phyloP scores from a whole-genome alignment of 2,113 vertebrate species.

The Lamprotornis superbus region DNA sequence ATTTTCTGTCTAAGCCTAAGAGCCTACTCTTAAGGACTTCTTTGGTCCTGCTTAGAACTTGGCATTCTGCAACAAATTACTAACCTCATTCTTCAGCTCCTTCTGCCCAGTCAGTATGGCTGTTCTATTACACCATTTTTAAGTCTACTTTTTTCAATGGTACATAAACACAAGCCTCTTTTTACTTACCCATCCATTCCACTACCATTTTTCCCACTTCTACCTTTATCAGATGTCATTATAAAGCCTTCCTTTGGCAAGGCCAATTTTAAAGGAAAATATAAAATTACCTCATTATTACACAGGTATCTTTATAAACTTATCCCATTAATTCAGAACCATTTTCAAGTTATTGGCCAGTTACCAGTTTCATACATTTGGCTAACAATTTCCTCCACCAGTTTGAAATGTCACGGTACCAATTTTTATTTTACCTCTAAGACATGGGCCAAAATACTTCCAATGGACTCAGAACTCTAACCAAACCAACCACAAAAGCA shows the following conservation, averaged over 20 bases:
- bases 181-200: not conserved
- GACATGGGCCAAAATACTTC: not conserved
- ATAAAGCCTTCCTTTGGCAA: not conserved
- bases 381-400: not conserved
- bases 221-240: not conserved
- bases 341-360: not conserved
- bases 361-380: not conserved
- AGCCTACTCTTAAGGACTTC: not conserved
- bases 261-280: not conserved
- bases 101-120: not conserved
- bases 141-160: not conserved
- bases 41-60: not conserved
- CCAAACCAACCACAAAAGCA: not conserved
- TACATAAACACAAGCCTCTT: not conserved
- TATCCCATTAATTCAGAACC: not conserved
- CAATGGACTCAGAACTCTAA: not conserved
- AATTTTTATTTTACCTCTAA: not conserved
- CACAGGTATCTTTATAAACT: not conserved
- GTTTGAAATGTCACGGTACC: not conserved
- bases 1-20: not conserved
- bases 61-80: not conserved
- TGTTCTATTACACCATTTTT: not conserved
- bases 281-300: not conserved
- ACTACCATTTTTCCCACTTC: not conserved
- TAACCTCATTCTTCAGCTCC: not conserved